Conservation (phyloP, 2,113 vertebrate genomes). For the Mohoua ochrocephala region DNA sequence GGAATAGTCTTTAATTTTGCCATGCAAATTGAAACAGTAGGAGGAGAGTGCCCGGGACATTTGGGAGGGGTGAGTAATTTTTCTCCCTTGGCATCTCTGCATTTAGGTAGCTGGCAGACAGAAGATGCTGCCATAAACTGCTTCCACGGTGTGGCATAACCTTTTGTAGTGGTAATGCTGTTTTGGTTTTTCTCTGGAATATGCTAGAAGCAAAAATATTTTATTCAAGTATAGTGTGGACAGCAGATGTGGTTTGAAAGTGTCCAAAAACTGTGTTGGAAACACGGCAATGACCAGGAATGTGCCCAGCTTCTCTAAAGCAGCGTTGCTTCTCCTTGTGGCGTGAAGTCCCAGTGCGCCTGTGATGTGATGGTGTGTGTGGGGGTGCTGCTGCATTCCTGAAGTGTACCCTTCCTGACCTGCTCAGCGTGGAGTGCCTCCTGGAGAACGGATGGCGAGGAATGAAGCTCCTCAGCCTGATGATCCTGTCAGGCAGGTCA, state of each 20-base stretch:
- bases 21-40: background rate
- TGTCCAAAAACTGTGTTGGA: background rate
- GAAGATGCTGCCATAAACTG: background rate
- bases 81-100: background rate
- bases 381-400: background rate
- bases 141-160: background rate
- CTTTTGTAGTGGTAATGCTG: background rate
- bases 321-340: background rate
- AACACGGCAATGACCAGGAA: fast-evolving
- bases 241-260: background rate
- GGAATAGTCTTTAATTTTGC: background rate
- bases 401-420: background rate
- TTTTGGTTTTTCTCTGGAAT: background rate
- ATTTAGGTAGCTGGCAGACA: background rate
- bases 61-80: background rate
- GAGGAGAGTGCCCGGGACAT: background rate
- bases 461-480: background rate
- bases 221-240: background rate
- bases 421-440: background rate
- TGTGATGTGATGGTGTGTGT: background rate
- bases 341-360: fast-evolving
- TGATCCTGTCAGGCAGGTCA: background rate
- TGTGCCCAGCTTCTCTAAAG: background rate
- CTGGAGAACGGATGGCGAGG: background rate
- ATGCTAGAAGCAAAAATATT: background rate